Conservation (phyloP, 2,888 invertebrate species). For the Dione vanillae region DNA sequence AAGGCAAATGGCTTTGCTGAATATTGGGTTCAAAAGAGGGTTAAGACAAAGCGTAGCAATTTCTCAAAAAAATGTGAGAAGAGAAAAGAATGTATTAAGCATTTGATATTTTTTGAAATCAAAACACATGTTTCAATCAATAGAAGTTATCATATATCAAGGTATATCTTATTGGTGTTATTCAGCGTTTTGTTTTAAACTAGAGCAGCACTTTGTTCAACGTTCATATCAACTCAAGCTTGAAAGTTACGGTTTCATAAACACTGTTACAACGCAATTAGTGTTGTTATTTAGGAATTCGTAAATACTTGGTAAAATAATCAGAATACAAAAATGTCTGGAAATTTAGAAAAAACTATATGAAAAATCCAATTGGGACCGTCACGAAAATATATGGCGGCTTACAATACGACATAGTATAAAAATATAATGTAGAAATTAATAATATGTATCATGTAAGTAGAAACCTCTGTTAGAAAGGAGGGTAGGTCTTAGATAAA, state of each 20-base stretch:
- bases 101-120: too few species aligned
- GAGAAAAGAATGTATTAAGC: too few species aligned
- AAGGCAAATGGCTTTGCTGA: too few species aligned
- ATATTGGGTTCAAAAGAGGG: too few species aligned
- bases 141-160: background rate
- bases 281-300: background rate
- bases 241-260: conserved; percentile 7
- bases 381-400: too few species aligned
- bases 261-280: conserved; percentile 7
- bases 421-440: too few species aligned
- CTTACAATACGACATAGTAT: too few species aligned
- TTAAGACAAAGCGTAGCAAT: too few species aligned
- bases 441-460: too few species aligned
- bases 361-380: background rate
- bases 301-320: background rate
- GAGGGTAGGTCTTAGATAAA: too few species aligned
- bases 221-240: conserved; percentile 7
- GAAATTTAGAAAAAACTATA: background rate
- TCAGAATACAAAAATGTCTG: background rate
- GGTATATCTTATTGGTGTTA: background rate
- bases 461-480: too few species aligned
- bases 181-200: background rate
- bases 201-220: conserved; percentile 15
- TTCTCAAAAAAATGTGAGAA: too few species aligned
- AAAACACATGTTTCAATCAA: background rate